Percentiles rank a stretch among this genome's conserved stretches.
phyloP scores from a whole-genome alignment of 2,797 vertebrate genomes.

The Rhinophrynus dorsalis region DNA sequence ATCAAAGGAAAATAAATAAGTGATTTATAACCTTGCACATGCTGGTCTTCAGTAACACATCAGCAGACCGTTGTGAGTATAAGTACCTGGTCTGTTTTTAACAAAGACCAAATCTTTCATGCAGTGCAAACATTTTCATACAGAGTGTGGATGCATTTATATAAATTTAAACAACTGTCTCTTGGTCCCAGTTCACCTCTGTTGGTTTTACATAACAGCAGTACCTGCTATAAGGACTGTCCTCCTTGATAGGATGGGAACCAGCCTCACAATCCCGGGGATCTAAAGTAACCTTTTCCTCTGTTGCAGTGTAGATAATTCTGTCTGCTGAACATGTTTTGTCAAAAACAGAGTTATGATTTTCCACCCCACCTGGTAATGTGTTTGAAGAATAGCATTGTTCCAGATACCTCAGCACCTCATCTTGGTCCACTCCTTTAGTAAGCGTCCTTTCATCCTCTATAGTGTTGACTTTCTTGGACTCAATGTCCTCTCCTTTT shows the following conservation, averaged over 20 bases:
- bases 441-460: conserved; percentile 61
- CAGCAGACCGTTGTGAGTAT: conserved; percentile 60
- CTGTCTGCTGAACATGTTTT: conserved; percentile 62
- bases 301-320: conserved; percentile 55
- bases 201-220: conserved; percentile 75
- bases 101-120: conserved; percentile 63
- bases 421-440: conserved; percentile 61
- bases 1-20: conserved; percentile 30
- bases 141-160: conserved; percentile 42
- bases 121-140: conserved; percentile 60
- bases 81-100: conserved; percentile 61
- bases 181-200: conserved; percentile 69
- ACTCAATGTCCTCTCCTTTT: conserved; percentile 35
- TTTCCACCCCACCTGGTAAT: conserved; percentile 42
- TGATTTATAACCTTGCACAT: conserved; percentile 61
- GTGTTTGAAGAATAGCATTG: conserved; percentile 64
- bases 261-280: conserved; percentile 72
- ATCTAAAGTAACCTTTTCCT: conserved; percentile 70
- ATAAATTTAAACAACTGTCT: conserved; percentile 72
- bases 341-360: conserved; percentile 67
- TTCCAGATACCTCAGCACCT: conserved; percentile 68
- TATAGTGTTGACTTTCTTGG: conserved; percentile 52
- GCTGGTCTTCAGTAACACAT: conserved; percentile 65
- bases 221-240: conserved; percentile 70
- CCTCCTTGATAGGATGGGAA: conserved; percentile 71